Conservation (phyloP, 2,113 vertebrate genomes). For the Lepus americanus region DNA sequence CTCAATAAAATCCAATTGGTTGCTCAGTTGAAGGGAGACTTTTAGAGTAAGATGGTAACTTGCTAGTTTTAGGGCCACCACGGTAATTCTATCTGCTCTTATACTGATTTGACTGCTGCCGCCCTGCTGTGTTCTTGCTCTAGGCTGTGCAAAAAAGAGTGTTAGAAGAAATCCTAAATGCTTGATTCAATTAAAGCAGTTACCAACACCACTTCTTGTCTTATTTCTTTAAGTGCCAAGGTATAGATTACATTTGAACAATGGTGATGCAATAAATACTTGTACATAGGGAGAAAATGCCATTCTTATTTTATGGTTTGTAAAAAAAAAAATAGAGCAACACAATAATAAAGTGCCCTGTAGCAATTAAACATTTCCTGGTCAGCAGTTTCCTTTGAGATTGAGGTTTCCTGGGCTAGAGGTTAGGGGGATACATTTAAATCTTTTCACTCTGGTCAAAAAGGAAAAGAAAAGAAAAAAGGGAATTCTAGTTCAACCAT, state of each 20-base stretch:
- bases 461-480: not conserved
- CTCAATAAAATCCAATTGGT: slow-evolving; percentile 42
- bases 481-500: not conserved
- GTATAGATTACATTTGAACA: slow-evolving; percentile 63
- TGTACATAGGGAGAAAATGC: not conserved
- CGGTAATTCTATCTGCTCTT: slow-evolving; percentile 48
- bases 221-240: slow-evolving; percentile 62
- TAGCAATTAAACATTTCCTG: slow-evolving; percentile 45
- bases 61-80: slow-evolving; percentile 12
- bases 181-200: slow-evolving; percentile 74
- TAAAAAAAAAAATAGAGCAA: not conserved
- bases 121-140: slow-evolving; percentile 59
- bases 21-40: slow-evolving; percentile 24
- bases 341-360: not conserved
- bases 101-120: slow-evolving; percentile 35
- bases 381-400: slow-evolving; percentile 58
- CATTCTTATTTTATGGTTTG: slow-evolving; percentile 52
- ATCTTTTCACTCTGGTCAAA: not conserved
- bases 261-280: slow-evolving; percentile 37
- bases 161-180: slow-evolving; percentile 70
- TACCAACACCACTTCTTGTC: slow-evolving; percentile 50
- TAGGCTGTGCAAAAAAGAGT: slow-evolving; percentile 49
- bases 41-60: not conserved
- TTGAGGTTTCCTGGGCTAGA: slow-evolving; percentile 13
- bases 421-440: not conserved